Evolutionary conservation across 2,888 invertebrate genomes (phyloP), one percentile per base, ranked within the genome.

Genomic region (Drosophila anomelani): DNA sequence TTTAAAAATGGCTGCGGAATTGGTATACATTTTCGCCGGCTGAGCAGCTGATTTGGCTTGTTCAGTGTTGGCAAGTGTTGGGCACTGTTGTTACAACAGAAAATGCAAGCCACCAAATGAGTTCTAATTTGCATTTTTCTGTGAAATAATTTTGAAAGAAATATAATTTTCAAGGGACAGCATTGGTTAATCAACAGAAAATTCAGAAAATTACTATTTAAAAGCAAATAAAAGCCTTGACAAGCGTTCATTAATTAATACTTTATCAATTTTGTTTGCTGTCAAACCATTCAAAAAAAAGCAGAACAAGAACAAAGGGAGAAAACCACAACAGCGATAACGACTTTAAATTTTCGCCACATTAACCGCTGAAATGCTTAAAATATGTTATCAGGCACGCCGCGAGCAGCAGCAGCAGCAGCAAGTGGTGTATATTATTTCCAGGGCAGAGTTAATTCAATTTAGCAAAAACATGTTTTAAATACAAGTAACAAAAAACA

Each of bases 361-460:
- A 47, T 54, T 46, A 58, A 53, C 39, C 53, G 54, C 41, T 17
- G 53, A 34, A 69, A 56, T 36, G 39, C 41, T 29, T 38, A 54
- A 59, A 68, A 53, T 32, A 38, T 51, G 71, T 85, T 85, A 81
- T 69, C 79, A 79, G 72, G 34, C 34, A 51, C 51, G 34, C 57
- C 36, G 55, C 38, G 29, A 38, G 54, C 23, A 47, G n/a, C 23
- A 58, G 54, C 23, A 47, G n/a, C 23, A 58, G 32, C 23, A 58
- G 49, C 66, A 70, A 85, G 51, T 71, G 56, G 46, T 58, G 51
- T 36, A 23, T 36, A 36, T 61, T 51, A 43, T 20, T 26, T 39
- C 51, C 49, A 66, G 36, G 32, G 51, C 36, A 83, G 63, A 61
- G 62, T 55, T 70, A 84, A 84, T 78, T 73, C 49, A 73, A 69